These are phyloP conservation scores for Tigriopus japonicus DNA, from an alignment of 1,140 invertebrate species.

Conservation along the genomic window DNA sequence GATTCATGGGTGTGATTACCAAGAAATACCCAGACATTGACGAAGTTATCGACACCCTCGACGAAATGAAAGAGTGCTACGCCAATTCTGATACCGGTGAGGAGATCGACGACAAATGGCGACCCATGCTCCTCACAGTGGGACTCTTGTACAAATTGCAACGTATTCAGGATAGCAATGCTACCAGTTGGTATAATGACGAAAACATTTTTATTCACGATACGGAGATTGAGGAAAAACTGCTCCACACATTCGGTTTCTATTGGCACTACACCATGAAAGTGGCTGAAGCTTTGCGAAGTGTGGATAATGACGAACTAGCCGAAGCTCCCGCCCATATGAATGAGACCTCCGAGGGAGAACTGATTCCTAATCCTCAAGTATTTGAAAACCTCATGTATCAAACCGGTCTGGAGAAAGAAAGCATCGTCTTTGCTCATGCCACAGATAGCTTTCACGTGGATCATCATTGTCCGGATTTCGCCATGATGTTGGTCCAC, in stretches of 20 bases:
- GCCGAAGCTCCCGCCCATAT: neutral
- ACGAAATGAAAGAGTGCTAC: conserved; percentile 2
- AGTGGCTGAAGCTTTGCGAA: neutral
- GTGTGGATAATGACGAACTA: neutral
- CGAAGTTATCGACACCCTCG: neutral
- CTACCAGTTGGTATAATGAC: conserved; percentile 1
- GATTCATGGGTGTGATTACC: neutral
- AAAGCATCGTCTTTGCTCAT: neutral
- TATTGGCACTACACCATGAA: conserved; percentile 5
- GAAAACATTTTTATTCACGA: neutral
- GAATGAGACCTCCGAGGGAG: no score
- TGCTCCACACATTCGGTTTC: neutral
- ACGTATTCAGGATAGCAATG: neutral
- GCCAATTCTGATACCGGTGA: neutral
- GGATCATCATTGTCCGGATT: conserved; percentile 4
- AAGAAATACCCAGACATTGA: conserved; percentile 3
- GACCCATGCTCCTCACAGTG: neutral
- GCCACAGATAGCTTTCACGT: neutral
- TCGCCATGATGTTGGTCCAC: neutral
- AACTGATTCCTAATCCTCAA: no score
- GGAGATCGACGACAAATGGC: conserved; percentile 3
- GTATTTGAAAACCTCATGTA: no score
- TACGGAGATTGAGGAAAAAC: neutral
- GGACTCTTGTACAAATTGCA: conserved; percentile 8
- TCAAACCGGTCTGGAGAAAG: neutral